Base-by-base conservation (phyloP, 2,113 vertebrate species). In the Solea solea region DNA sequence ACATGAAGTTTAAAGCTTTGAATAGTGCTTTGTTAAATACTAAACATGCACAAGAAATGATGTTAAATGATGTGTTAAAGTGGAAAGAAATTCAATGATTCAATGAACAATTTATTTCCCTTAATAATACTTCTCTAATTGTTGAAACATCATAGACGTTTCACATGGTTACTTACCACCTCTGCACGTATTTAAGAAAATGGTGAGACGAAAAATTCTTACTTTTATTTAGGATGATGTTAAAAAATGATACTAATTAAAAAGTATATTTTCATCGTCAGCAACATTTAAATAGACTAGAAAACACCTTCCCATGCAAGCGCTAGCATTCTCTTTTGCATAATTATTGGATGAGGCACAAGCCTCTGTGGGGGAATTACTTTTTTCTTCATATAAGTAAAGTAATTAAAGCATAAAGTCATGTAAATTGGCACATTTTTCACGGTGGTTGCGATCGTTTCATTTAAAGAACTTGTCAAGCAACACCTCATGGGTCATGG, bases 251-350 rank as follows among this genome's bases (percentile, higher is more conserved):
- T 34, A 34, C 1, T 34, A 34, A 34, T 34, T 34, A 48, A 10
- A 86, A 79, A 69, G 61, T 50, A 61, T 56, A 65, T 84, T 81
- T 84, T 77, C 59, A 75, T 16, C 34, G 77, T 82, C 77, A 25
- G 67, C 69, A 59, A 54, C 42, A 64, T 77, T 65, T 78, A 63
- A 81, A 83, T 72, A 48, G 75, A 85, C 55, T 70, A 59, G 71
- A 85, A 85, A 82, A 84, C 85, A 86, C 72, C 85, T 82, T 85
- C 82, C 86, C 84, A 83, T 84, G 58, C 84, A 83, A 85, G 58
- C 84, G 62, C 52, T 9, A 52, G 52, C 61, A 70, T 78, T 77
- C 55, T 28, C 71, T 85, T 90, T 82, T 76, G 49, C 68, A 67
- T 82, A 61, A 72, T 79, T 80, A 80, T 75, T 77, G 69, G 74